phyloP scores from a whole-genome alignment of 2,113 vertebrate genomes.

The Pholis gunnellus region DNA sequence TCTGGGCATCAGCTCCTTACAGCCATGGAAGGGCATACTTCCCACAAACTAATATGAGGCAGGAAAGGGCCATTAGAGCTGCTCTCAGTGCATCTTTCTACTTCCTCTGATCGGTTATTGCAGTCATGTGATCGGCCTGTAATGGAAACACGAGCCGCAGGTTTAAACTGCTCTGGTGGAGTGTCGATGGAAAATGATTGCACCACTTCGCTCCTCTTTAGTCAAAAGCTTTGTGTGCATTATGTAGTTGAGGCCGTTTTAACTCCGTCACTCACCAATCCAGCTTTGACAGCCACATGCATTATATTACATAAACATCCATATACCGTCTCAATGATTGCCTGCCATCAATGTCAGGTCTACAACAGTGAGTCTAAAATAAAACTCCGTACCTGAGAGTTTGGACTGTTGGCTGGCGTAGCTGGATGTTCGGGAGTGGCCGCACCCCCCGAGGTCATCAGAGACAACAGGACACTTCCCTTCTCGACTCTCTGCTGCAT shows the following conservation, averaged over 20 bases:
- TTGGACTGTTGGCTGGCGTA: conserved; percentile 98
- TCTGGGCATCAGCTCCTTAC: conserved; percentile 19
- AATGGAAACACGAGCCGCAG: conserved; percentile 41
- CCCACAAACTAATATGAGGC: conserved; percentile 16
- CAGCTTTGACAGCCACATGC: background rate
- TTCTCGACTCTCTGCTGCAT: conserved; percentile 85
- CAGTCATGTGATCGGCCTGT: conserved; percentile 58
- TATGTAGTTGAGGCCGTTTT: background rate
- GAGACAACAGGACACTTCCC: conserved; percentile 90
- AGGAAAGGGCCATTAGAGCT: conserved; percentile 61
- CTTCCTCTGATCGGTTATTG: conserved; percentile 63
- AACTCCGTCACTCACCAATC: background rate
- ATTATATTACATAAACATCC: background rate
- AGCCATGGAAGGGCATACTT: conserved; percentile 10
- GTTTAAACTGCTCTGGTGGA: conserved; percentile 22
- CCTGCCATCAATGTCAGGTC: background rate
- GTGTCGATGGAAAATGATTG: conserved; percentile 38
- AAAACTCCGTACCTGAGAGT: conserved; percentile 90
- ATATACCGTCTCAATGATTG: background rate
- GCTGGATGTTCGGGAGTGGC: conserved; percentile 97
- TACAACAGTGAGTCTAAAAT: background rate
- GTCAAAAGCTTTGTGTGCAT: conserved; percentile 14
- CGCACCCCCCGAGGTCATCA: conserved; percentile 90
- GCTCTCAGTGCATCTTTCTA: conserved; percentile 29
- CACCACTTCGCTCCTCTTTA: conserved; percentile 16